phyloP scores from a whole-genome alignment of 2,797 vertebrate genomes.

The Nyctalus aviator region DNA sequence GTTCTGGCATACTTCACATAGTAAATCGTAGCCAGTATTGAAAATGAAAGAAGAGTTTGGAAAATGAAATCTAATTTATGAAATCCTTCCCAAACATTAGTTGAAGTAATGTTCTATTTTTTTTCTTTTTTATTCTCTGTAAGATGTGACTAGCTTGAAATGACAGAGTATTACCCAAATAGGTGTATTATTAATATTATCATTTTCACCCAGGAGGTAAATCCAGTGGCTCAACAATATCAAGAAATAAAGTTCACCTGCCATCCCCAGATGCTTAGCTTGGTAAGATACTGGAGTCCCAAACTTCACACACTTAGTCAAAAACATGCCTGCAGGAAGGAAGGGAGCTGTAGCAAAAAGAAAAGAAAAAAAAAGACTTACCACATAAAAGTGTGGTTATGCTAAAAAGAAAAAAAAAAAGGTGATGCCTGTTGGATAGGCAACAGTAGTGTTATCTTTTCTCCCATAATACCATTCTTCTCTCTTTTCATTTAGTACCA shows the following conservation, averaged over 20 bases:
- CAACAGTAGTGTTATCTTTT: not conserved
- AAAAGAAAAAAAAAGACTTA: not conserved
- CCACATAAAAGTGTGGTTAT: not conserved
- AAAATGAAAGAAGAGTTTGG: not conserved
- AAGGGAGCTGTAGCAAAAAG: not conserved
- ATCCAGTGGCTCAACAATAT: not conserved
- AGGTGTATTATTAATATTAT: not conserved
- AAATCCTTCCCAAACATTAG: not conserved
- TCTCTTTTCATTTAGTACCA: not conserved
- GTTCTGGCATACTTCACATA: not conserved
- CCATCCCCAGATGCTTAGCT: not conserved
- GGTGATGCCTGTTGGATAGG: not conserved
- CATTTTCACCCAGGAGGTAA: not conserved
- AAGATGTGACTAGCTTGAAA: not conserved
- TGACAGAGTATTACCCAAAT: not conserved
- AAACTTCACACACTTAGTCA: not conserved
- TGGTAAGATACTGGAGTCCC: not conserved
- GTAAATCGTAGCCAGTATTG: not conserved
- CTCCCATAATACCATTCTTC: not conserved
- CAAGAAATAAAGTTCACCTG: not conserved
- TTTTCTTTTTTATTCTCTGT: not conserved
- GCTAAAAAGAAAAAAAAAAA: not conserved
- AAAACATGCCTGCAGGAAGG: not conserved
- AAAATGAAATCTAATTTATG: not conserved
- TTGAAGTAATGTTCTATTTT: not conserved